Conservation (phyloP, 2,113 vertebrate species). For the Orientallactaga bullata region DNA sequence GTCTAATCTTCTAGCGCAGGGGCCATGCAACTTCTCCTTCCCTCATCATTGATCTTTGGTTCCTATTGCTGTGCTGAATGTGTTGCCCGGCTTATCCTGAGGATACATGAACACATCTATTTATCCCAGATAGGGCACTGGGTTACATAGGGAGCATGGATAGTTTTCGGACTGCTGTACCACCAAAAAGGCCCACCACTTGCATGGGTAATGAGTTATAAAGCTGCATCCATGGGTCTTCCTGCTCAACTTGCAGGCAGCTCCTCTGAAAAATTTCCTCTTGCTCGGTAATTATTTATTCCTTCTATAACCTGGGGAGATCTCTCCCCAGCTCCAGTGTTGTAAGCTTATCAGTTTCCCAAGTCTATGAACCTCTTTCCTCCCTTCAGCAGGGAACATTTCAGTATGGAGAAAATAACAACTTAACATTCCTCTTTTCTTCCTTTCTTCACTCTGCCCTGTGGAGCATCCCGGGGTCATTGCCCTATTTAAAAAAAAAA, state of each 20-base stretch:
- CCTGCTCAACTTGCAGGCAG: neutral
- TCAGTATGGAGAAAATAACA: neutral
- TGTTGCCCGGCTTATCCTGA: neutral
- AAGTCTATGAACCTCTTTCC: neutral
- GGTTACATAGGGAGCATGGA: neutral
- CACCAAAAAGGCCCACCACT: neutral
- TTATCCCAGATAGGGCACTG: neutral
- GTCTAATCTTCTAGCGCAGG: neutral
- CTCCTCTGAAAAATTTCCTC: neutral
- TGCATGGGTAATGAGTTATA: neutral
- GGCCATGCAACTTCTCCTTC: neutral
- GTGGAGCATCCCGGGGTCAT: neutral
- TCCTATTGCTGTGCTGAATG: neutral
- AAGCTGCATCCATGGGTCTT: neutral
- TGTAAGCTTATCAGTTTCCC: neutral
- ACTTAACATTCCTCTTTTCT: neutral
- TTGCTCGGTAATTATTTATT: neutral
- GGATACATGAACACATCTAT: neutral
- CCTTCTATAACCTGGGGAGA: neutral
- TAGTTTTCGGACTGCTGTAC: neutral
- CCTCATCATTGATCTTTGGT: neutral
- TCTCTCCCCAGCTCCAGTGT: neutral
- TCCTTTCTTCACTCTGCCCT: neutral
- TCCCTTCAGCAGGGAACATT: neutral
- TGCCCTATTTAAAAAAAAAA: no score